These are phyloP conservation scores for Brachyrhaphis roseni DNA, from an alignment of 2,797 vertebrate genomes.

Conservation along the genomic window DNA sequence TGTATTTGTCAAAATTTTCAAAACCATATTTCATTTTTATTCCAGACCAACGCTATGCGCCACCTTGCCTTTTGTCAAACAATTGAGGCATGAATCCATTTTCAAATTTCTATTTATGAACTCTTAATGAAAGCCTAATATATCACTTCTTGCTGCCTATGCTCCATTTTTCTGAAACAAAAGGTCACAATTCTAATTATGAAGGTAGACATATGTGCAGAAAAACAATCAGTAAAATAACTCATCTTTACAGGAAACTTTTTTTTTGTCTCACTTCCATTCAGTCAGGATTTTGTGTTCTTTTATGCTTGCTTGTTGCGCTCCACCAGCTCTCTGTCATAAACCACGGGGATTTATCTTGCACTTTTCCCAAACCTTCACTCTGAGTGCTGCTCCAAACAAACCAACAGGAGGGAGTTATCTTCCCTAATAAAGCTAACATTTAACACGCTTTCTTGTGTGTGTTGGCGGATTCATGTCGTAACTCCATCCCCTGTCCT, in stretches of 20 bases:
- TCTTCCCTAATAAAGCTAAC: slow-evolving; percentile 36
- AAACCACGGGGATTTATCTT: slow-evolving; percentile 58
- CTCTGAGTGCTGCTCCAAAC: slow-evolving; percentile 42
- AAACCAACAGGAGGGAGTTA: slow-evolving; percentile 52
- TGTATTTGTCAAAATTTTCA: neutral
- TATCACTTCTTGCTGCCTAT: neutral
- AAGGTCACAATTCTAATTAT: slow-evolving; percentile 26
- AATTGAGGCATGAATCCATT: neutral
- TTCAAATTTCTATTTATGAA: neutral
- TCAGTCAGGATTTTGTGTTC: slow-evolving; percentile 1
- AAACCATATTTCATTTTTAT: neutral
- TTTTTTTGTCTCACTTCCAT: slow-evolving; percentile 15
- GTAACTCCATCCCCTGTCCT: slow-evolving; percentile 43
- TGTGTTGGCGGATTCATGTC: slow-evolving; percentile 28
- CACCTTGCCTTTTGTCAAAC: neutral
- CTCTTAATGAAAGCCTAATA: neutral
- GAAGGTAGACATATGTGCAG: neutral
- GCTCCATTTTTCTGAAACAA: neutral
- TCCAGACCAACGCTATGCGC: neutral
- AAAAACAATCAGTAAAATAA: neutral
- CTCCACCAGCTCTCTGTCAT: slow-evolving; percentile 48
- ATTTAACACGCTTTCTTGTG: slow-evolving; percentile 47
- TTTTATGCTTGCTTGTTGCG: slow-evolving; percentile 6
- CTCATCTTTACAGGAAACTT: neutral
- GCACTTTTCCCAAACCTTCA: slow-evolving; percentile 41